Evolutionary conservation across 1,140 invertebrate genomes (phyloP).

Genomic region (Drosophila azteca): DNA sequence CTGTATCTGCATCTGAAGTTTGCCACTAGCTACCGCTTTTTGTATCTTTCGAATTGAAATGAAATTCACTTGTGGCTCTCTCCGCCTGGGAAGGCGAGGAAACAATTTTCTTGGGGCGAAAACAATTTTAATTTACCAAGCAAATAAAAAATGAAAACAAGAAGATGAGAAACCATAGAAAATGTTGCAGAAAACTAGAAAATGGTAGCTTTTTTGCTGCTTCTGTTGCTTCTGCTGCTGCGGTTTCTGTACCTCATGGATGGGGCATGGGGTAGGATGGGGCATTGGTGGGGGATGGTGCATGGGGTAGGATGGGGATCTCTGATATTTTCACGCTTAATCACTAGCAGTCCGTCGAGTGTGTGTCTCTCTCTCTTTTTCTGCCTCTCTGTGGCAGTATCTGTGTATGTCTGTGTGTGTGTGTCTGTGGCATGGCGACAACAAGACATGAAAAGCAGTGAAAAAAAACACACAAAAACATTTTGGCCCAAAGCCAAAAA

Average conservation of each 20-base stretch:
- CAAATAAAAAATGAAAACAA: slow-evolving; percentile 4
- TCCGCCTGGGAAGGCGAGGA: too few species aligned
- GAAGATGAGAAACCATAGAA: slow-evolving; percentile 20
- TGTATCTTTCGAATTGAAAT: slow-evolving; percentile 28
- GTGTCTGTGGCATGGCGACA: slow-evolving; percentile 57
- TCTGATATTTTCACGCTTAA: slow-evolving; percentile 82
- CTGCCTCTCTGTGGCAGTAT: slow-evolving; percentile 28
- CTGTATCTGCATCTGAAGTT: too few species aligned
- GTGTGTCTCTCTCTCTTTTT: not conserved
- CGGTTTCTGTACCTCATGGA: slow-evolving; percentile 52
- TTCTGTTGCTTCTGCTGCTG: slow-evolving; percentile 9
- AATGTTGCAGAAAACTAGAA: slow-evolving; percentile 43
- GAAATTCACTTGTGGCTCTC: slow-evolving; percentile 34
- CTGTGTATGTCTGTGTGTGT: slow-evolving; percentile 15
- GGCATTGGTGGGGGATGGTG: slow-evolving; percentile 16
- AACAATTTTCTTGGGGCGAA: slow-evolving; percentile 33
- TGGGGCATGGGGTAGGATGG: slow-evolving; percentile 24
- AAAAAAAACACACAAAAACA: slow-evolving; percentile 52
- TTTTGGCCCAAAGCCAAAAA: slow-evolving; percentile 72
- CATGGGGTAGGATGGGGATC: too few species aligned
- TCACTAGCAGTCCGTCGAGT: slow-evolving; percentile 68
- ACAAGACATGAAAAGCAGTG: slow-evolving; percentile 66
- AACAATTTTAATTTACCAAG: slow-evolving; percentile 42
- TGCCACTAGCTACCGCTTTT: not conserved
- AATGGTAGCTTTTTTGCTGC: slow-evolving; percentile 19